phyloP scores from a whole-genome alignment of 2,888 invertebrate species.

The Cephus spinipes region DNA sequence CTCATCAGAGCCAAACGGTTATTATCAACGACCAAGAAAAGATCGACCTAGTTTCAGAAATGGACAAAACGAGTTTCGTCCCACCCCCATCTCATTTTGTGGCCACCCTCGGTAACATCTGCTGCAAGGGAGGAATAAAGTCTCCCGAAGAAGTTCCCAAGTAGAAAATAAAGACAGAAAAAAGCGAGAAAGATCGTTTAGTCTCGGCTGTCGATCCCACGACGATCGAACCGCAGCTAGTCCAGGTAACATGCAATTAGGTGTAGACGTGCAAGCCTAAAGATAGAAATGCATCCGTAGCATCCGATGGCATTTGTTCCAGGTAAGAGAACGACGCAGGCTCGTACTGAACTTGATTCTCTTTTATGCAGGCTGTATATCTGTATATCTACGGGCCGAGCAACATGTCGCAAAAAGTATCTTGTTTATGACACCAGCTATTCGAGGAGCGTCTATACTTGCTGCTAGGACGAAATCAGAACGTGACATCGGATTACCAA shows the following conservation, averaged over 20 bases:
- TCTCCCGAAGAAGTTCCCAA: neutral
- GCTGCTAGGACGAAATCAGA: constrained; percentile 15
- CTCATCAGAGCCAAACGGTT: neutral
- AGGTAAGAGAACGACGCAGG: neutral
- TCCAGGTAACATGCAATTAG: neutral
- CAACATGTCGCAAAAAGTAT: neutral
- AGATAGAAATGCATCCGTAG: neutral
- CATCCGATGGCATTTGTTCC: neutral
- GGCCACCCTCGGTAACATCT: neutral
- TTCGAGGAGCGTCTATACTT: neutral
- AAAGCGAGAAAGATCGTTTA: neutral
- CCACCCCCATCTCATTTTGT: neutral
- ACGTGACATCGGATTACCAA: constrained; percentile 22
- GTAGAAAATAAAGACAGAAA: neutral
- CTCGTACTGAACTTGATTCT: neutral
- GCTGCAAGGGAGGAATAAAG: neutral
- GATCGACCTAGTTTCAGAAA: neutral
- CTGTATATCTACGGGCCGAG: neutral
- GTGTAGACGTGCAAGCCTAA: neutral
- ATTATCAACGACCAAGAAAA: neutral
- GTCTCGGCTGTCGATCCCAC: neutral
- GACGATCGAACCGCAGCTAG: neutral
- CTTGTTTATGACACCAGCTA: neutral
- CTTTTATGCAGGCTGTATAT: neutral
- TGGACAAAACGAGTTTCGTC: constrained; percentile 1